Conservation (phyloP, 2,113 vertebrate genomes). For the zebrafish (Danio rerio) region DNA sequence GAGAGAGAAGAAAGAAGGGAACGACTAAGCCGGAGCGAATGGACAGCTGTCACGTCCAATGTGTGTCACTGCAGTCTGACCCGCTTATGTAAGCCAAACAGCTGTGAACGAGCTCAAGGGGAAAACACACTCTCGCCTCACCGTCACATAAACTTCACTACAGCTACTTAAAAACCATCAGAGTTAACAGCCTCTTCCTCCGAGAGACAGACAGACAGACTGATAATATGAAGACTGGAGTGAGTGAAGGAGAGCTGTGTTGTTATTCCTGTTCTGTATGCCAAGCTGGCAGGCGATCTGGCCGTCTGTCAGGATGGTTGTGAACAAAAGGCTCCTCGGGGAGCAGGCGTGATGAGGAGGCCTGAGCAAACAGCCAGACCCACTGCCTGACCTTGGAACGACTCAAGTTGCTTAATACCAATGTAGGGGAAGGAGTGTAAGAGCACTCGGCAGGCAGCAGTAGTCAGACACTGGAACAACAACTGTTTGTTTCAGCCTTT, state of each 20-base stretch:
- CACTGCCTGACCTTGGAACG: conserved; percentile 36
- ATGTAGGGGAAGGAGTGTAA: conserved; percentile 15
- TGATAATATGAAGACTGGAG: neutral
- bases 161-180: neutral
- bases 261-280: conserved; percentile 34
- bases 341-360: conserved; percentile 34
- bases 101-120: conserved; percentile 45
- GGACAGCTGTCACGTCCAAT: conserved; percentile 74
- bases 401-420: conserved; percentile 34
- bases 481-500: neutral
- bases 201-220: neutral
- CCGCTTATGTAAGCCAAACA: conserved; percentile 55
- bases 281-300: conserved; percentile 38
- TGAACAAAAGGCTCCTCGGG: conserved; percentile 48
- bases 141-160: conserved; percentile 3
- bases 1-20: conserved; percentile 35
- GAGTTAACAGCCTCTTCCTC: neutral
- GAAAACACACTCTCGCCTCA: conserved; percentile 30
- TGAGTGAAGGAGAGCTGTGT: conserved; percentile 10
- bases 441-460: neutral
- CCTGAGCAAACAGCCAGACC: conserved; percentile 28
- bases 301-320: conserved; percentile 29
- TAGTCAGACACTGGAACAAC: neutral
- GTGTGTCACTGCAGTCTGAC: conserved; percentile 34
- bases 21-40: conserved; percentile 57